Evolutionary conservation across 2,113 vertebrate genomes (phyloP).

Genomic region (Tylochromis polylepis): DNA sequence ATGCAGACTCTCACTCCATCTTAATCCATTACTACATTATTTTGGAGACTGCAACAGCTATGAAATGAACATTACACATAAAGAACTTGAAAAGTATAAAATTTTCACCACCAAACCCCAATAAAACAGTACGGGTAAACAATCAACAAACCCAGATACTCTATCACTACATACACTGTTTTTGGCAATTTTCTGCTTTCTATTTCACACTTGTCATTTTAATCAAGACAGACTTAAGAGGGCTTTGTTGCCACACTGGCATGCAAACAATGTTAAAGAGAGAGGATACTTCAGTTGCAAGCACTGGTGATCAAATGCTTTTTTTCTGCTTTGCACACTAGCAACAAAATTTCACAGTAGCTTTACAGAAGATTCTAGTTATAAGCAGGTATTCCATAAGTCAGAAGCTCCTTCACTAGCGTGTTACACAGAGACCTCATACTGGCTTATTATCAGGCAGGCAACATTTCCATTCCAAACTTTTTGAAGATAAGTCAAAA

Average conservation of each 20-base stretch:
- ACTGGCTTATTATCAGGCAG: slow-evolving; percentile 8
- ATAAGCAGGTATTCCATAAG: not conserved
- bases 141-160: not conserved
- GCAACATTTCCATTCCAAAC: slow-evolving; percentile 18
- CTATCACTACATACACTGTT: not conserved
- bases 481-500: slow-evolving; percentile 17
- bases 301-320: not conserved
- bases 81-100: not conserved
- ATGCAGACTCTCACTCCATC: not conserved
- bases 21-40: not conserved
- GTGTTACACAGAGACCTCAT: not conserved
- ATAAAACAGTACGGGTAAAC: not conserved
- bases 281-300: not conserved
- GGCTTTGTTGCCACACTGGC: not conserved
- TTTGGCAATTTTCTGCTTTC: not conserved
- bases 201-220: not conserved
- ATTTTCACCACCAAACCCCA: not conserved
- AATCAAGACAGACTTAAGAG: not conserved
- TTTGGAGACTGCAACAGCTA: not conserved
- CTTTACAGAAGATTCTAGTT: not conserved
- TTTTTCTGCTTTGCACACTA: not conserved
- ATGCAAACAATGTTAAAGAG: not conserved
- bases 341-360: not conserved
- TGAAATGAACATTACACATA: not conserved
- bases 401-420: not conserved